Conservation (phyloP, 2,888 invertebrate genomes). For the Leptopilina syphax region DNA sequence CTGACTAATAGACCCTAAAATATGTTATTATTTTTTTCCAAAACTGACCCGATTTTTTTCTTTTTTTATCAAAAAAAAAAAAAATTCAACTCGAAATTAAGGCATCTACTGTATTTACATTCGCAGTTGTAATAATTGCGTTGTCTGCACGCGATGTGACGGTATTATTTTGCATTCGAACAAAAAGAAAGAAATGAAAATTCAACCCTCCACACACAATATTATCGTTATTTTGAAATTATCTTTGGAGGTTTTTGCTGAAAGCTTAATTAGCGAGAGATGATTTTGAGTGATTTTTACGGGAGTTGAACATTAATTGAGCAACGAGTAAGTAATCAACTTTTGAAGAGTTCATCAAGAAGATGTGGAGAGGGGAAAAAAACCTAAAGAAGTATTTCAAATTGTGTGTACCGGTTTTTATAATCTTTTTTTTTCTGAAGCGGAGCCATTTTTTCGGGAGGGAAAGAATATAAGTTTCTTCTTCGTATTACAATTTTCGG, state of each 20-base stretch:
- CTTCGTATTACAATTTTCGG: neutral
- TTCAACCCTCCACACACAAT: neutral
- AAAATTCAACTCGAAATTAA: neutral
- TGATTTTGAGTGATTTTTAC: conserved; percentile 3
- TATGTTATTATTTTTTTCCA: conserved; percentile 15
- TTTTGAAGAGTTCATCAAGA: conserved; percentile 22
- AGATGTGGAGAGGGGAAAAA: too few relatives aligned
- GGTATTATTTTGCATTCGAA: conserved; percentile 22
- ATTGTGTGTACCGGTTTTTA: neutral
- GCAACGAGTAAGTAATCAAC: neutral
- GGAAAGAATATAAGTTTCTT: neutral
- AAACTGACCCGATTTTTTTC: conserved; percentile 14
- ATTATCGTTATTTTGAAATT: conserved; percentile 20
- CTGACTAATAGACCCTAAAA: conserved; percentile 36
- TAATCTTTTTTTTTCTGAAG: neutral
- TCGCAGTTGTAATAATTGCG: conserved; percentile 14
- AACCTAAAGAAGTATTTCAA: neutral
- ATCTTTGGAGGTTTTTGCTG: conserved; percentile 17
- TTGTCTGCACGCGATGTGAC: conserved; percentile 27
- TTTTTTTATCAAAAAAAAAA: too few relatives aligned
- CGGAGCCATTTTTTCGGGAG: neutral
- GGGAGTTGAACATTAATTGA: conserved; percentile 25
- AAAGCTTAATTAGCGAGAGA: conserved; percentile 21
- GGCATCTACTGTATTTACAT: conserved; percentile 19
- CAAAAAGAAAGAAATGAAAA: neutral